Base-by-base conservation (phyloP, 2,888 invertebrate genomes). In the Empis stercorea region DNA sequence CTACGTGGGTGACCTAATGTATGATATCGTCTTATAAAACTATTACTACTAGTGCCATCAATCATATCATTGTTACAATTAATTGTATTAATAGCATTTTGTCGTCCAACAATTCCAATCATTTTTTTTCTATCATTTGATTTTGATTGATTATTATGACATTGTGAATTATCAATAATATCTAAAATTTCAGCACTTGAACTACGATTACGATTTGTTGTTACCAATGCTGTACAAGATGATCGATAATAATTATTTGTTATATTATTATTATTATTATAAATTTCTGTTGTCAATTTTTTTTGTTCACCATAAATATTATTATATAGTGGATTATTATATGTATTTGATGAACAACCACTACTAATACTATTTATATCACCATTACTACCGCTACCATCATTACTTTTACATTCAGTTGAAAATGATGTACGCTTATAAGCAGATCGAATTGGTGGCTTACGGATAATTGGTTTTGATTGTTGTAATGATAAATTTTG, bases 11-110 rank as follows among this genome's bases (percentile, higher is more conserved):
- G 67, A 13, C 67, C 67, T 47, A 67, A 51, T 1, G 67, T 67
- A 49, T 67, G 65, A 48, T 67, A 67, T 20, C 68, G 61, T 23
- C 67, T 57, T 66, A 66, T n/a, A 54, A 59, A 48, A 67, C 67
- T 45, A 65, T 62, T 15, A 60, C 59, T 13, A 66, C 50, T 43
- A 65, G 55, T 27, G 7, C 2, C 9, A 27, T 27, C 23, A 27
- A 7, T 9, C 4, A 2, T 7, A 27, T 9, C 23, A 27, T 7
- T 2, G 7, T 4, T 4, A 20, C 20, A 4, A 27, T 27, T 27
- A 27, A 27, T 27, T 27, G 23, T 27, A 9, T 4, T 27, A 7
- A 27, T 27, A 7, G 23, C 23, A 51, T 65, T 66, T 48, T 65
- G 67, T 52, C 63, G 63, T 46, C 66, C 65, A 44, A 62, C 61